phyloP scores from a whole-genome alignment of 2,113 vertebrate species.

The Ailuropoda melanoleuca region DNA sequence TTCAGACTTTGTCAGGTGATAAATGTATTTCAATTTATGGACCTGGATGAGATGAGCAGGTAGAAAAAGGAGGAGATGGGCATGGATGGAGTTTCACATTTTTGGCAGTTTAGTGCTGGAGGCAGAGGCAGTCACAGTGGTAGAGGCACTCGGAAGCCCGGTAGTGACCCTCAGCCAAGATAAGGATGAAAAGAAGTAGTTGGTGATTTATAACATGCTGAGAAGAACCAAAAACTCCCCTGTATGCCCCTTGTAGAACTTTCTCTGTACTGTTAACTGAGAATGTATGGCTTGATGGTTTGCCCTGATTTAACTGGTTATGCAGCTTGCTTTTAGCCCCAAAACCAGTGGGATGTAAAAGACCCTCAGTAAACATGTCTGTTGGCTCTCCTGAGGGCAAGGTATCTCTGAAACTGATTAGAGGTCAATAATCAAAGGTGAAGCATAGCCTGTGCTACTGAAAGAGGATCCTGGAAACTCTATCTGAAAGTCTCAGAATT shows the following conservation, averaged over 20 bases:
- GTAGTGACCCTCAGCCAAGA: background rate
- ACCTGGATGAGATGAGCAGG: background rate
- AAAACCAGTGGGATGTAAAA: background rate
- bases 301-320: background rate
- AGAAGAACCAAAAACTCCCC: background rate
- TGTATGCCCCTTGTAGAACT: background rate
- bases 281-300: background rate
- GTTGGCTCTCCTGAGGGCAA: background rate
- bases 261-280: constrained; percentile 3
- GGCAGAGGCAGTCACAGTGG: background rate
- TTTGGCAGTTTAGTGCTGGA: background rate
- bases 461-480: background rate
- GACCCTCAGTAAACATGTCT: background rate
- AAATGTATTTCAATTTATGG: background rate
- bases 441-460: background rate
- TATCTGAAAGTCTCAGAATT: background rate
- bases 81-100: background rate
- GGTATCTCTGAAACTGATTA: background rate
- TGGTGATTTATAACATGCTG: background rate
- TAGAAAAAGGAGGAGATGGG: background rate
- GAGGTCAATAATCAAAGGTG: background rate
- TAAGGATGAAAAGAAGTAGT: background rate
- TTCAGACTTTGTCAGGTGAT: background rate
- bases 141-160: background rate
- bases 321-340: background rate